phyloP scores from a whole-genome alignment of 2,113 vertebrate species.

The Xenopus laevis region DNA sequence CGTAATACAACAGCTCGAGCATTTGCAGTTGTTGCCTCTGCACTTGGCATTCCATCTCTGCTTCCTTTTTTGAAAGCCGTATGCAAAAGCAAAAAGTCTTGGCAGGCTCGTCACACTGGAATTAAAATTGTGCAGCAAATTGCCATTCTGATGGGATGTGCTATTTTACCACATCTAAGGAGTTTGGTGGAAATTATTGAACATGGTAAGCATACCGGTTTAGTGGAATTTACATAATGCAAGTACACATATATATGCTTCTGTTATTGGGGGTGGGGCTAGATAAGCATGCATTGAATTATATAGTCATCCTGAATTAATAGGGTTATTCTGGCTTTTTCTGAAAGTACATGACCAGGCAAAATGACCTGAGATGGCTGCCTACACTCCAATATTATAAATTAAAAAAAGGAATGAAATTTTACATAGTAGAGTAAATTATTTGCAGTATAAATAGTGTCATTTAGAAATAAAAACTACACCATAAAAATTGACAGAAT shows the following conservation, averaged over 20 bases:
- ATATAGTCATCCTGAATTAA: conserved; percentile 90
- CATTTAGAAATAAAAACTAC: too few relatives aligned
- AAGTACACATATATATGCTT: conserved; percentile 90
- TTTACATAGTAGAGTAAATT: too few relatives aligned
- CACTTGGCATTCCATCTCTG: conserved; percentile 94
- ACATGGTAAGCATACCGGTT: conserved; percentile 74
- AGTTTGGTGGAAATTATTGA: conserved; percentile 99
- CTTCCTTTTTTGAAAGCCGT: conserved; percentile 96
- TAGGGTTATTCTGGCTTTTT: too few relatives aligned
- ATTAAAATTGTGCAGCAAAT: conserved; percentile 99
- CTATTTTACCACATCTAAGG: conserved; percentile 93
- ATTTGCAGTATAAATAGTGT: too few relatives aligned
- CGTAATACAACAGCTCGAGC: conserved; percentile 96
- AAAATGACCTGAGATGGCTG: too few relatives aligned
- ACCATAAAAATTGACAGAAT: too few relatives aligned
- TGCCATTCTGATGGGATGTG: conserved; percentile 98
- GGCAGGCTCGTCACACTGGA: conserved; percentile 95
- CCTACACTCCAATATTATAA: too few relatives aligned
- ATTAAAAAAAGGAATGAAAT: too few relatives aligned
- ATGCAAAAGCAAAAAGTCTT: conserved; percentile 98
- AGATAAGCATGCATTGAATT: too few relatives aligned
- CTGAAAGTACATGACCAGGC: too few relatives aligned
- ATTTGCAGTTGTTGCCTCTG: conserved; percentile 95
- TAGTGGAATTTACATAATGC: not conserved
- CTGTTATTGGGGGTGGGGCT: conserved; percentile 94